Base-by-base conservation (phyloP, 2,113 vertebrate genomes). In the Odobenus rosmarus region DNA sequence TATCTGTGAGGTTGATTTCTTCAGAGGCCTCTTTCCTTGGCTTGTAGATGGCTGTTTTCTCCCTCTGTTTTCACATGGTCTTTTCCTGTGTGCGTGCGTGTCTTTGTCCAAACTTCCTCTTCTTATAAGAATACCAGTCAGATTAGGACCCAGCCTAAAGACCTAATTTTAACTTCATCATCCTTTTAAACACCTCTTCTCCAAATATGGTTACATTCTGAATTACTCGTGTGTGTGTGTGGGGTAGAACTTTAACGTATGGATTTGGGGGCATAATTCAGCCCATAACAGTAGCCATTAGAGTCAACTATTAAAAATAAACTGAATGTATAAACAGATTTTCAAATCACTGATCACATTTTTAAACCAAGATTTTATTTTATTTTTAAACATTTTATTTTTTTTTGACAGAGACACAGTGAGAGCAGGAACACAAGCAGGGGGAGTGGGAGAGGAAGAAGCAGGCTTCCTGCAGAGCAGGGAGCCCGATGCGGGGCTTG, bases 101-200 rank as follows among this genome's bases (percentile, higher is more conserved):
- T 69, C 81, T 80, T 59, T 93, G 82, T 46, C n/a, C 51, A 83
- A 49, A 64, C 94, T 92, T 94, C 24, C 57, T 62, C 31, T 81
- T 64, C 55, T 86, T 71, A 33, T 18, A 51, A 76, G 23, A 51
- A 95, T 12, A 74, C 7, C 31, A 49, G 57, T 91, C 23, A 82
- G 42, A 84, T 79, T 76, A 91, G 7, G 72, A 28, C 2, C 4
- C 36, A 79, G 57, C 12, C 31, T 21, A 46, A 88, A 46, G 87
- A 91, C 21, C 39, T 79, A 51, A 31, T 91, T 86, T 96, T 92
- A 77, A 88, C 13, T 57, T 69, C 46, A 46, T 92, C 28, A 19
- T 12, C 28, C 24, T 80, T 46, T 77, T 94, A 57, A 92, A 85
- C 6, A 84, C 3, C 36, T 88, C 59, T 49, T 81, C 31, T 86